Conservation (phyloP, 1,140 invertebrate species). For the Olivierus martensii region DNA sequence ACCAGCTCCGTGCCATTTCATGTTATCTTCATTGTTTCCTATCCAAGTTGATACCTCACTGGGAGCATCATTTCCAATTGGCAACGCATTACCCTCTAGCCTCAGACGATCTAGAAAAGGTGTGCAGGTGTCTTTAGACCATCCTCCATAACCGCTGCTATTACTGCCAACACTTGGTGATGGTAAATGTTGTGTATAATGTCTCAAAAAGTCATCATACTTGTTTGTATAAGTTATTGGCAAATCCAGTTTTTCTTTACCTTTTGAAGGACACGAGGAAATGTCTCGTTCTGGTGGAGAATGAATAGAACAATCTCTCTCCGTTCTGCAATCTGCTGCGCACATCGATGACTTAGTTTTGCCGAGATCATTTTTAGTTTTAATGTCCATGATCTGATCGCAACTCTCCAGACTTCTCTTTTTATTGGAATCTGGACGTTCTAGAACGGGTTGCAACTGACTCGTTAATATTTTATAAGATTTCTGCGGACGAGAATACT, state of each 20-base stretch:
- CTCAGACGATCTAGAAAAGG: constrained; percentile 14
- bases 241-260: not conserved
- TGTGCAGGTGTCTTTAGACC: not conserved
- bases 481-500: constrained; percentile 49
- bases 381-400: too few species aligned
- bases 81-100: constrained; percentile 2
- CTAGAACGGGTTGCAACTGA: constrained; percentile 23
- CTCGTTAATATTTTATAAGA: constrained; percentile 53
- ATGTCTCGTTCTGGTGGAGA: constrained; percentile 56
- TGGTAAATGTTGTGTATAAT: constrained; percentile 5
- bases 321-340: constrained; percentile 28
- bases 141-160: not conserved
- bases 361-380: too few species aligned
- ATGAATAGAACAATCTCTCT: constrained; percentile 53
- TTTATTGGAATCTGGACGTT: not conserved
- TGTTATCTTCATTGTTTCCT: constrained; percentile 41
- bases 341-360: not conserved
- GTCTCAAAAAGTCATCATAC: constrained; percentile 8
- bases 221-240: not conserved
- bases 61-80: constrained; percentile 30
- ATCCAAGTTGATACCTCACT: constrained; percentile 16
- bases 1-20: constrained; percentile 60
- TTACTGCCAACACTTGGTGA: not conserved
- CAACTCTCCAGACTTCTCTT: too few species aligned
- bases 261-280: not conserved